Evolutionary conservation across 1,140 invertebrate species (phyloP).

Genomic region (Leptopilina boulardi): DNA sequence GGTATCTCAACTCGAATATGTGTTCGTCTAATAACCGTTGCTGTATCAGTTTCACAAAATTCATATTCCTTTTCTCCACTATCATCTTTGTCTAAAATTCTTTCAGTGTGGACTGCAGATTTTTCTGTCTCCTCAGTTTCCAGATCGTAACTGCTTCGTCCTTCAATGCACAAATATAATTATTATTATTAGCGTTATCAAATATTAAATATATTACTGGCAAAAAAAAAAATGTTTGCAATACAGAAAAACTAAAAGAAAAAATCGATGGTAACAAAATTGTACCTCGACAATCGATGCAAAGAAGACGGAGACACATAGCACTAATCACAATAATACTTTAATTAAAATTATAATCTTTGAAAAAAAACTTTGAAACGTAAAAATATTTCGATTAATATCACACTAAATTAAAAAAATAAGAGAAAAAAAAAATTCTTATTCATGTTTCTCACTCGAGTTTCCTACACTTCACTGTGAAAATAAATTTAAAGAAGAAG

Average conservation of each 20-base stretch:
- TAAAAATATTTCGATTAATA: background rate
- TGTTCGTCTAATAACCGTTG: slow-evolving; percentile 70
- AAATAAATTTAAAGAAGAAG: slow-evolving; percentile 22
- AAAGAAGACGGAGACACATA: slow-evolving; percentile 77
- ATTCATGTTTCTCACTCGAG: background rate
- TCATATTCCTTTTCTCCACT: slow-evolving; percentile 62
- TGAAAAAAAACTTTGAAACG: slow-evolving; percentile 34
- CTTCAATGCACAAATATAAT: slow-evolving; percentile 58
- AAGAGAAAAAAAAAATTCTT: slow-evolving; percentile 20
- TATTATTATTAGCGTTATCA: background rate
- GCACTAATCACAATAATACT: slow-evolving; percentile 51
- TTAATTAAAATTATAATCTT: background rate
- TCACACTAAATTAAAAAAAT: slow-evolving; percentile 38
- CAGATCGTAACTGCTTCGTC: slow-evolving; percentile 72
- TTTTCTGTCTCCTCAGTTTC: slow-evolving; percentile 69
- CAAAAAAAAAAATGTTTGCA: slow-evolving; percentile 38
- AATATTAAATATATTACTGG: slow-evolving; percentile 44
- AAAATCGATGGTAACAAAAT: background rate
- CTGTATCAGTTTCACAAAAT: slow-evolving; percentile 69
- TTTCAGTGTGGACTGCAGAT: slow-evolving; percentile 58
- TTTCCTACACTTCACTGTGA: background rate
- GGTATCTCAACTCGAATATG: slow-evolving; percentile 78
- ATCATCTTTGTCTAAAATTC: slow-evolving; percentile 55
- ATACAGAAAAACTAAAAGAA: background rate
- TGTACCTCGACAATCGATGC: slow-evolving; percentile 78